Percentiles rank a stretch among this genome's conserved stretches.
Evolutionary conservation across 2,113 vertebrate genomes (phyloP).

Genomic region (Dasypus novemcinctus): DNA sequence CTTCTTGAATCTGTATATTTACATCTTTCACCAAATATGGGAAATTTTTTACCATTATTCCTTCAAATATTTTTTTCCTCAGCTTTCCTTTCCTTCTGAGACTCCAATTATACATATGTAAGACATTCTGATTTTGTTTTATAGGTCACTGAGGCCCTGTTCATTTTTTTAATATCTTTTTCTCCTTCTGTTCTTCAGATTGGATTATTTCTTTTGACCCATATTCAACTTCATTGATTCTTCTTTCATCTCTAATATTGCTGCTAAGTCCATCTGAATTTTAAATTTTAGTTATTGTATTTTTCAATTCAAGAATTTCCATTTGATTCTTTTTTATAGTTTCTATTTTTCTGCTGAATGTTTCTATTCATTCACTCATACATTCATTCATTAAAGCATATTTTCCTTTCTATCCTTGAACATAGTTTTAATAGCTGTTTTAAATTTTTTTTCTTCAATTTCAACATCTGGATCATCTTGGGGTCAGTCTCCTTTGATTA

Average conservation of each 20-base stretch:
- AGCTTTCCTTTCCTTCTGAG: not conserved
- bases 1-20: not conserved
- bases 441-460: not conserved
- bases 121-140: not conserved
- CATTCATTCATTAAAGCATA: not conserved
- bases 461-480: not conserved
- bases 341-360: not conserved
- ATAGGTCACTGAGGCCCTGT: not conserved
- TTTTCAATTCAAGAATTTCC: not conserved
- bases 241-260: not conserved
- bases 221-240: not conserved
- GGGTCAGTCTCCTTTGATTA: not conserved
- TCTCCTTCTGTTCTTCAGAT: not conserved
- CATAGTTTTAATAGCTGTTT: not conserved
- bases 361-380: not conserved
- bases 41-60: not conserved
- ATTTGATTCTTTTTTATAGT: not conserved
- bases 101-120: not conserved
- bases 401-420: not conserved
- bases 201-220: not conserved
- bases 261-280: not conserved
- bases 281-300: not conserved
- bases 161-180: not conserved
- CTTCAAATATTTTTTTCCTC: not conserved
- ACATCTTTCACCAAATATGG: not conserved